Conservation (phyloP, 2,888 invertebrate species). For the Thysanoteuthis rhombus region DNA sequence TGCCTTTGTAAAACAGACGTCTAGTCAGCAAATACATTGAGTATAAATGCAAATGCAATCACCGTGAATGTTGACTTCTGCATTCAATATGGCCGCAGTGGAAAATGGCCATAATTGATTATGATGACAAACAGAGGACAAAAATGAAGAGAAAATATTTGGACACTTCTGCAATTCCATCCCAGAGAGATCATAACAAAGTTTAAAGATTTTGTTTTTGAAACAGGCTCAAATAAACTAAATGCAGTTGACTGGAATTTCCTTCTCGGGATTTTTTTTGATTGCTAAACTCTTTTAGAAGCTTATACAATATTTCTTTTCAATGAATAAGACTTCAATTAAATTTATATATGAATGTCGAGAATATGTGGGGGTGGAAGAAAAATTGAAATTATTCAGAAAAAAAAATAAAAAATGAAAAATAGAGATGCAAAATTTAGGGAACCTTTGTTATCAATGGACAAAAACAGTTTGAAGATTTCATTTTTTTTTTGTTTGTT, state of each 20-base stretch:
- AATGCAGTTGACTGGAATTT: neutral
- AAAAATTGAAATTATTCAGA: no score
- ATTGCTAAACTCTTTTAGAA: neutral
- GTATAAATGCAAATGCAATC: neutral
- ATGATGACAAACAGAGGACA: neutral
- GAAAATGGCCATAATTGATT: neutral
- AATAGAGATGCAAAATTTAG: no score
- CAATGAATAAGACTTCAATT: no score
- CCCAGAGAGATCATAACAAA: neutral
- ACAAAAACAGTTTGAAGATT: no score
- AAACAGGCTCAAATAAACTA: neutral
- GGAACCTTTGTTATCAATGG: no score
- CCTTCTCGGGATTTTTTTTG: neutral
- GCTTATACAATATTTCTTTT: neutral
- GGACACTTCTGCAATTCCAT: neutral
- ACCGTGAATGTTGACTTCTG: neutral
- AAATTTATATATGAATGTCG: no score
- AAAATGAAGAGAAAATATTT: no score
- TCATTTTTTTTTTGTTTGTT: no score
- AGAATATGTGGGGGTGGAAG: no score
- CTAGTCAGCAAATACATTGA: neutral
- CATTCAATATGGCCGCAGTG: neutral
- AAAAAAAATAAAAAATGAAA: no score
- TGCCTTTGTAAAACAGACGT: neutral
- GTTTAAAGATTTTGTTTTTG: neutral